Evolutionary conservation across 2,888 invertebrate species (phyloP), one percentile per base, ranked within the genome.

Genomic region (Polymixis lichenea): DNA sequence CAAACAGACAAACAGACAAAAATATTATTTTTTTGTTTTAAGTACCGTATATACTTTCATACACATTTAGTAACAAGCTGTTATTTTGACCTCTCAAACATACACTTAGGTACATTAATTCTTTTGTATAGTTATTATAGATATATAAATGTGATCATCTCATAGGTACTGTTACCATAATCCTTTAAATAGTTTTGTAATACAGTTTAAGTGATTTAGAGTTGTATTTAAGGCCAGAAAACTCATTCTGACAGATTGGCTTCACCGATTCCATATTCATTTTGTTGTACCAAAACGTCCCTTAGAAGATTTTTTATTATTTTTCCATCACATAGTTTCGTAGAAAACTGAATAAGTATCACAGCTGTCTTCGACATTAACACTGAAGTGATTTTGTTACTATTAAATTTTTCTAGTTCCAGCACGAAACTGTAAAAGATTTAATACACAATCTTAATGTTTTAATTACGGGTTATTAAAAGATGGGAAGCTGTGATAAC

Each of bases 391-490:
- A 28, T 32, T 28, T 19, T 2, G 4, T 19, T 17, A 32, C 17
- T 19, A 4, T 13, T 19, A 3, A 0, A 8, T 25, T 46, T 46
- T 11, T 9, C 32, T 2, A 19, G 25, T 46, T 77, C 0, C 19
- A 38, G 51, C 15, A n/a, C 28, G 28, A 7, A 22, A 8, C 38
- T 25, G 5, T 38, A 51, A n/a, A 28, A 58, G 4, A 3, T 17
- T 38, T 49, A 49, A 49, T 51, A 17, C 3, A 46, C 22, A 15
- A 19, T 74, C 38, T 22, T 13, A 15, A 32, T 15, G 22, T 46
- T 46, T 53, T 75, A 75, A 46, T 51, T 15, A 64, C 2, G 13
- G 25, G 32, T 19, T 11, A 80, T 80, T 64, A 75, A 58, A 58
- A 32, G 64, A 74, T 64, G 7, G 22, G 32, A 75, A 46, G 13